A percentile compares a stretch with the other conserved stretches of the same genome.
Evolutionary conservation across 2,797 vertebrate genomes (phyloP).

Genomic region (Melopsittacus undulatus): DNA sequence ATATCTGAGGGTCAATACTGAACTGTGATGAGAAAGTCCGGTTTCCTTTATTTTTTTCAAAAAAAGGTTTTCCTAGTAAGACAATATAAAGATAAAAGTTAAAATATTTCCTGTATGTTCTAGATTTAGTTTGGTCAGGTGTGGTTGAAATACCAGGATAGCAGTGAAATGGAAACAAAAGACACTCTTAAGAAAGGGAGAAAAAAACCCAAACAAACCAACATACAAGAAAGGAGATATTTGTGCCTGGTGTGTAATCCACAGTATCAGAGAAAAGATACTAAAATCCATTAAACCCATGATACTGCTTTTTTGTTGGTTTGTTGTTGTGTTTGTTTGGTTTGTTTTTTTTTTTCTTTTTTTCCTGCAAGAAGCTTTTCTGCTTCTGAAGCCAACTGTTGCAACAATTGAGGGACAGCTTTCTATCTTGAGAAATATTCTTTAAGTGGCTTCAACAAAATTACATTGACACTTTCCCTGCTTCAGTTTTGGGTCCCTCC

Average conservation of each 20-base stretch:
- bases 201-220: not conserved
- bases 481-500: not conserved
- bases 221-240: not conserved
- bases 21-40: not conserved
- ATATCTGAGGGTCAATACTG: not conserved
- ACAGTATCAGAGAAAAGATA: not conserved
- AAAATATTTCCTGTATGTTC: not conserved
- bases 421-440: not conserved
- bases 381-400: not conserved
- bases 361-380: not conserved
- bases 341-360: not conserved
- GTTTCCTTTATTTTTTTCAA: not conserved
- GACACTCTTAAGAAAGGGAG: not conserved
- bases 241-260: not conserved
- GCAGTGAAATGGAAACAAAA: not conserved
- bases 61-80: not conserved
- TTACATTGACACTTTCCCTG: not conserved
- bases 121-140: not conserved
- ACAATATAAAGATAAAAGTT: not conserved
- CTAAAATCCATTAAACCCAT: not conserved
- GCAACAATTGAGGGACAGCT: not conserved
- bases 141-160: not conserved
- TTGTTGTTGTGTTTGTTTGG: not conserved
- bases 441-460: not conserved
- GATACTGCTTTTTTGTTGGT: not conserved